phyloP scores from a whole-genome alignment of 2,888 invertebrate genomes.

The Trimorus sp. region DNA sequence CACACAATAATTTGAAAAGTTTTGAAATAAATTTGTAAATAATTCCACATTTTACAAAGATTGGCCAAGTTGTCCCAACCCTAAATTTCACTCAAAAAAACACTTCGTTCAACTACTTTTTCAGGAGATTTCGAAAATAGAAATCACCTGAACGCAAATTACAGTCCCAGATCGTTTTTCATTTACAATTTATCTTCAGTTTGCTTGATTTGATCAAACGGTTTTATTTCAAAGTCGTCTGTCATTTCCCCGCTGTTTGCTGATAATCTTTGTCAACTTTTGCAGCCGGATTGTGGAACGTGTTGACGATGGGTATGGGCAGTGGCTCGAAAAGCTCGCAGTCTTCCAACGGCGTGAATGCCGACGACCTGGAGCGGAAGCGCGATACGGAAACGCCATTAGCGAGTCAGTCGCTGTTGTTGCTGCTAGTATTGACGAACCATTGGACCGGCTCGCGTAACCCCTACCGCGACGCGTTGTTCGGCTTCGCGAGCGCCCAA shows the following conservation, averaged over 20 bases:
- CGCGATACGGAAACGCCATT: slow-evolving; percentile 86
- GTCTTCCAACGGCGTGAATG: slow-evolving; percentile 73
- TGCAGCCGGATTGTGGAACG: slow-evolving; percentile 89
- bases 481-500: slow-evolving; percentile 91
- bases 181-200: slow-evolving; percentile 33
- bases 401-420: slow-evolving; percentile 94
- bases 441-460: slow-evolving; percentile 92
- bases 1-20: no score
- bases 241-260: neutral
- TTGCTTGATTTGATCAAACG: slow-evolving; percentile 62
- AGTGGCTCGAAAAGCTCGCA: slow-evolving; percentile 78
- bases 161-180: slow-evolving; percentile 19
- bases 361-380: slow-evolving; percentile 77
- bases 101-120: no score
- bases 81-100: no score
- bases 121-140: neutral
- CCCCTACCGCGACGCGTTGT: slow-evolving; percentile 92
- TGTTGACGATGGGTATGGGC: slow-evolving; percentile 86
- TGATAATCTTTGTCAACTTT: slow-evolving; percentile 17
- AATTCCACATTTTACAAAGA: no score
- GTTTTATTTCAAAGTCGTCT: slow-evolving; percentile 14
- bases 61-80: no score
- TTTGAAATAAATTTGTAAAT: no score
- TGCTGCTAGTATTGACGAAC: slow-evolving; percentile 94
- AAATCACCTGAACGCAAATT: slow-evolving; percentile 22